phyloP scores from a whole-genome alignment of 2,888 invertebrate genomes.

The Bembecia ichneumoniformis region DNA sequence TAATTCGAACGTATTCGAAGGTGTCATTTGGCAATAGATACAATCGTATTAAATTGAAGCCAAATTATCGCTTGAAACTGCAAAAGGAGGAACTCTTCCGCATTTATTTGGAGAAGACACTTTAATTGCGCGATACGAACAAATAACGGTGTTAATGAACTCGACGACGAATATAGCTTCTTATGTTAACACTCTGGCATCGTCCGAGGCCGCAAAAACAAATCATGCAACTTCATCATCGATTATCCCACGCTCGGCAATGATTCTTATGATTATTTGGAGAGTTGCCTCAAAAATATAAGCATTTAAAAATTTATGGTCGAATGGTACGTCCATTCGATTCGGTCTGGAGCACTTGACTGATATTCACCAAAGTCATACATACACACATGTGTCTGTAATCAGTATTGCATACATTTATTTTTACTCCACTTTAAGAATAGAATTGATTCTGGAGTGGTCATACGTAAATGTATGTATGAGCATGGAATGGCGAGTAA shows the following conservation, averaged over 20 bases:
- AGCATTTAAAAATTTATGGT: background rate
- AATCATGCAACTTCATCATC: background rate
- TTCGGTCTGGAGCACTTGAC: background rate
- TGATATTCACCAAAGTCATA: background rate
- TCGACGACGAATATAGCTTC: slow-evolving; percentile 7
- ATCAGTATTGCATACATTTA: no score
- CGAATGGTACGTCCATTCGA: background rate
- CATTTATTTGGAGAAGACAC: no score
- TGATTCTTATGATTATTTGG: background rate
- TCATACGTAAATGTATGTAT: no score
- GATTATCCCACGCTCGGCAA: slow-evolving; percentile 1
- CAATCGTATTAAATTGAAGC: no score
- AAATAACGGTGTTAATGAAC: slow-evolving; percentile 11
- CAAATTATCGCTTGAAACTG: no score
- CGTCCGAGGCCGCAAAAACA: background rate
- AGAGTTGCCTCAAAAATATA: background rate
- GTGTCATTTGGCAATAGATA: no score
- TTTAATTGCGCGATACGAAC: slow-evolving; percentile 1
- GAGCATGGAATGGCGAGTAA: no score
- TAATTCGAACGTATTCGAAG: no score
- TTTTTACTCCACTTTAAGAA: no score
- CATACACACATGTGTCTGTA: no score
- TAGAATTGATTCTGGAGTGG: no score
- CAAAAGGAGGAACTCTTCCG: no score
- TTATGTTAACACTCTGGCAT: background rate